Conservation (phyloP, 2,113 vertebrate species). For the Erythrolamprus reginae region DNA sequence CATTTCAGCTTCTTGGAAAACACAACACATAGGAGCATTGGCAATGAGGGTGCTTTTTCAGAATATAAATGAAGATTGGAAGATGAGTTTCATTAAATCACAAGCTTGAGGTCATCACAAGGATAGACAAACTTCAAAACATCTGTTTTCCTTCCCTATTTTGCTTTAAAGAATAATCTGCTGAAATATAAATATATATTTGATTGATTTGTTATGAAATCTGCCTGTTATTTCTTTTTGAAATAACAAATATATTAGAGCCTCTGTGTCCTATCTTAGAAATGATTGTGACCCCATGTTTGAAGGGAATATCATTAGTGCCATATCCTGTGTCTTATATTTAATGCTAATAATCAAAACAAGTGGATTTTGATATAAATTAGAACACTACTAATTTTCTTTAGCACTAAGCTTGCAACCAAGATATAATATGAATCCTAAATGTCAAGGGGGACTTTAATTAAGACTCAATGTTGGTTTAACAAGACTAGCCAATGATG, state of each 20-base stretch:
- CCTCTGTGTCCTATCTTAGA: not conserved
- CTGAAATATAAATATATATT: not conserved
- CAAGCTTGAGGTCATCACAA: conserved; percentile 46
- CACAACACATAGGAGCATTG: conserved; percentile 15
- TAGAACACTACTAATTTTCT: not conserved
- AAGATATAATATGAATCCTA: not conserved
- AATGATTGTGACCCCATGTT: not conserved
- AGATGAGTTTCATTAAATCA: conserved; percentile 48
- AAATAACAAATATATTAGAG: not conserved
- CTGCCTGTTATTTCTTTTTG: not conserved
- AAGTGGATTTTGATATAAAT: not conserved
- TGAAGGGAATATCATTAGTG: not conserved
- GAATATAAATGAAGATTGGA: conserved; percentile 39
- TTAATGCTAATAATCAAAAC: not conserved
- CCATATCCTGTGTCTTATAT: not conserved
- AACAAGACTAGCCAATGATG: not conserved
- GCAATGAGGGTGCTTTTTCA: conserved; percentile 30
- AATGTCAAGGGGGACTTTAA: not conserved
- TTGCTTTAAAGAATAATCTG: conserved; percentile 23
- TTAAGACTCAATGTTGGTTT: not conserved
- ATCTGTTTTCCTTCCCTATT: conserved; percentile 40
- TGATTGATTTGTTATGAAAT: not conserved
- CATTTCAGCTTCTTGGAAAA: conserved; percentile 54
- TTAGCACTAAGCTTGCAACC: not conserved
- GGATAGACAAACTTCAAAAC: conserved; percentile 41